phyloP scores from a whole-genome alignment of 2,888 invertebrate genomes.

The Uropetala carovei region DNA sequence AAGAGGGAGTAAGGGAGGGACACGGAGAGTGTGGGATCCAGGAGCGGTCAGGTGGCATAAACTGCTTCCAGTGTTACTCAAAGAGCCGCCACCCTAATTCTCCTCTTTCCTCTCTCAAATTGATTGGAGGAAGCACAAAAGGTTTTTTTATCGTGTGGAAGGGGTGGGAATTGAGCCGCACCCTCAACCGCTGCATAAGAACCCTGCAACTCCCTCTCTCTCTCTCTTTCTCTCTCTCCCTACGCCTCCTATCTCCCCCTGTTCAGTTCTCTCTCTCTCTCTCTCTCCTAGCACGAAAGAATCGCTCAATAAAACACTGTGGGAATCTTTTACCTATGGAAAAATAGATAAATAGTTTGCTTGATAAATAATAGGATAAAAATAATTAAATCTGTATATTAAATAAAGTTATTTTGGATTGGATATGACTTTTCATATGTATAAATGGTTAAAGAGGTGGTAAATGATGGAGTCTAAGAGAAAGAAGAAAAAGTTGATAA shows the following conservation, averaged over 20 bases:
- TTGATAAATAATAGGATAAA: too few relatives aligned
- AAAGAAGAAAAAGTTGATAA: too few relatives aligned
- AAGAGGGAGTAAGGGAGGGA: background rate
- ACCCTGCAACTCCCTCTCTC: slow-evolving; percentile 1
- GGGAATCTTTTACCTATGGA: too few relatives aligned
- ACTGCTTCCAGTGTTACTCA: slow-evolving; percentile 64
- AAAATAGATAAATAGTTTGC: too few relatives aligned
- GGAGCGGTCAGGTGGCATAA: slow-evolving; percentile 60
- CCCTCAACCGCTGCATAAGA: background rate
- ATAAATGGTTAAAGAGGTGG: too few relatives aligned
- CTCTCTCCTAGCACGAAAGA: background rate
- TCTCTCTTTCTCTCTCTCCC: too few relatives aligned
- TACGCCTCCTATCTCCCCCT: slow-evolving; percentile 17
- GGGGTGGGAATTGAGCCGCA: slow-evolving; percentile 27
- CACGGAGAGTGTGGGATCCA: slow-evolving; percentile 36
- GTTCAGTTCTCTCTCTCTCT: background rate
- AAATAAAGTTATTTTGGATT: too few relatives aligned
- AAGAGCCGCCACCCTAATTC: slow-evolving; percentile 52
- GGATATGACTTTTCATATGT: too few relatives aligned
- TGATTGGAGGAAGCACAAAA: slow-evolving; percentile 50
- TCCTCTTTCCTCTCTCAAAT: slow-evolving; percentile 36
- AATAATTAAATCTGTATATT: too few relatives aligned
- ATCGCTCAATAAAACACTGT: too few relatives aligned
- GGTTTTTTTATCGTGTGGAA: slow-evolving; percentile 39
- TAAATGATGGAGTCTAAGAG: too few relatives aligned